These are phyloP conservation scores for Lithophane leautieri DNA, from an alignment of 2,888 invertebrate species.

Conservation along the genomic window DNA sequence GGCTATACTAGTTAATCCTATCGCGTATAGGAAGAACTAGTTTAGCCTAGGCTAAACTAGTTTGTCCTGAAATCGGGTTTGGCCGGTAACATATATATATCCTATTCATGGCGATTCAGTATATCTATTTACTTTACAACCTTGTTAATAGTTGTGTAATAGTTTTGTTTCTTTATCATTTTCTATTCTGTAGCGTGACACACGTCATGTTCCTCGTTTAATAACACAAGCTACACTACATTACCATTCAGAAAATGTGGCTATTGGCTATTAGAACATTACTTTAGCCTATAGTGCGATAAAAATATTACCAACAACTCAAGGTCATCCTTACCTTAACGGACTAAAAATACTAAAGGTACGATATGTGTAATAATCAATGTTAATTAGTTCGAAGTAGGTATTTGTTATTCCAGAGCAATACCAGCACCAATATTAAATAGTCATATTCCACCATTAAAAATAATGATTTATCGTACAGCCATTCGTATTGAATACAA, in stretches of 20 bases:
- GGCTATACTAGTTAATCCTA: no score
- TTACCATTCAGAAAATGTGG: conserved; percentile 63
- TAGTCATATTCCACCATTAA: conserved; percentile 25
- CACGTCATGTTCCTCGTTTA: conserved; percentile 74
- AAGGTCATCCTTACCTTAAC: conserved; percentile 66
- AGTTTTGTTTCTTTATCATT: conserved; percentile 74
- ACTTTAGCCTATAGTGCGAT: conserved; percentile 61
- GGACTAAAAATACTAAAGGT: conserved; percentile 53
- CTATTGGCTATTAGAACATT: conserved; percentile 68
- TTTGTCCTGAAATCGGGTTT: no score
- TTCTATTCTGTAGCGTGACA: conserved; percentile 77
- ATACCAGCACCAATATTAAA: conserved; percentile 28
- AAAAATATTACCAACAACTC: conserved; percentile 66
- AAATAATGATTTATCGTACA: conserved; percentile 37
- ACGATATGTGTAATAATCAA: conserved; percentile 51
- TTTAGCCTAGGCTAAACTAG: no score
- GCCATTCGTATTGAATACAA: conserved; percentile 23
- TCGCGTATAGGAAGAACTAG: no score
- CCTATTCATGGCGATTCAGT: conserved; percentile 61
- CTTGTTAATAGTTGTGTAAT: conserved; percentile 75
- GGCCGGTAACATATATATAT: no score
- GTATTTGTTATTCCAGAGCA: conserved; percentile 51
- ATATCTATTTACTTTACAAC: conserved; percentile 69
- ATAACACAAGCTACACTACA: conserved; percentile 58
- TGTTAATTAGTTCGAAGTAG: conserved; percentile 57